Evolutionary conservation across 2,113 vertebrate species (phyloP).

Genomic region (Uria lomvia): DNA sequence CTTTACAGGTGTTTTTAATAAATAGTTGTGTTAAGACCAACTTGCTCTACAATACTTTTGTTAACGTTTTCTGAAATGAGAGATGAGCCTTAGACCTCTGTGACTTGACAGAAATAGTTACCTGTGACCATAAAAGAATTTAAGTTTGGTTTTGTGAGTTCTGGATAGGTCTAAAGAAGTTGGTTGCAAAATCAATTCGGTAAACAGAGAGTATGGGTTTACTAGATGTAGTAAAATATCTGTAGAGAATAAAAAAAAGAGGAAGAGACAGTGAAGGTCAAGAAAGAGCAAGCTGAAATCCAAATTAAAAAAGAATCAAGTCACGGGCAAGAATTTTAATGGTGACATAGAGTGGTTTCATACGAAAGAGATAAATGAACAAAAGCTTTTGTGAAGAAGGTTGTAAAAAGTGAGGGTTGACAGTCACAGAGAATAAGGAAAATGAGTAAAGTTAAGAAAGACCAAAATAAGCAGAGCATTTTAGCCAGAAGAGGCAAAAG

Average conservation of each 20-base stretch:
- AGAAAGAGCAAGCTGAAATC: not conserved
- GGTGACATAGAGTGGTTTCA: not conserved
- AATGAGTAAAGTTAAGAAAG: not conserved
- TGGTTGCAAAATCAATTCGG: not conserved
- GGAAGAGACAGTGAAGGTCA: not conserved
- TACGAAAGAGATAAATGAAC: not conserved
- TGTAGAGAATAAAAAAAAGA: not conserved
- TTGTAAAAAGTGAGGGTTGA: not conserved
- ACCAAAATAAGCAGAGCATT: not conserved
- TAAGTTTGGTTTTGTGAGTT: not conserved
- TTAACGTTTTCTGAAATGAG: not conserved
- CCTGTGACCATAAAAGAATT: not conserved
- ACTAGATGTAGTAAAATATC: not conserved
- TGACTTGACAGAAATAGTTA: not conserved
- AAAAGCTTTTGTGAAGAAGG: not conserved
- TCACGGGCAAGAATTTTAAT: not conserved
- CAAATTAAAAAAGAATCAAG: not conserved
- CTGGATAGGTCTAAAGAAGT: not conserved
- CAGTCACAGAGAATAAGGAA: not conserved
- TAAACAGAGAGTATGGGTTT: not conserved
- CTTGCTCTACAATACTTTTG: not conserved
- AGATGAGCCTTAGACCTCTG: not conserved
- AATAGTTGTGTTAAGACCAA: not conserved
- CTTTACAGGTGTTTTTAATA: slow-evolving; percentile 8
- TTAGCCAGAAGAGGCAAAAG: not conserved